phyloP scores from a whole-genome alignment of 2,888 invertebrate genomes.

The Hypomecis atomaria region DNA sequence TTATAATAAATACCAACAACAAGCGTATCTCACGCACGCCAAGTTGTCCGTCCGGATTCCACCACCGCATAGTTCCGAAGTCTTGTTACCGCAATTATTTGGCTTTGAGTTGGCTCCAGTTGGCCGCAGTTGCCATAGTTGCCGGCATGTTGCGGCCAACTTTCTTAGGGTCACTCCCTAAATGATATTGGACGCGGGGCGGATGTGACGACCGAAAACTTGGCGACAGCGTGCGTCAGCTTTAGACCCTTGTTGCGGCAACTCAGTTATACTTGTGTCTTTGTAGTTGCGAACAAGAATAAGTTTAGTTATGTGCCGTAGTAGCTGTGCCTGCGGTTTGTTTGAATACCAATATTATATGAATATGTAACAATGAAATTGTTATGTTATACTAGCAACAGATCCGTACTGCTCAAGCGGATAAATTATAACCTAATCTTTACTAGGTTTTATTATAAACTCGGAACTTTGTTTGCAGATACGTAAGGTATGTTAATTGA shows the following conservation, averaged over 20 bases:
- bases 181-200: constrained; percentile 22
- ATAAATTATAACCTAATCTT: too few relatives aligned
- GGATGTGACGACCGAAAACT: constrained; percentile 27
- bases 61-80: constrained; percentile 21
- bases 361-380: too few relatives aligned
- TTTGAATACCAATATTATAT: too few relatives aligned
- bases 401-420: too few relatives aligned
- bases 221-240: constrained; percentile 14
- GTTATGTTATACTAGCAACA: too few relatives aligned
- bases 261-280: constrained; percentile 1
- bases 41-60: constrained; percentile 1
- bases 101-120: constrained; percentile 18
- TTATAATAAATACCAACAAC: background rate
- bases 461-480: too few relatives aligned
- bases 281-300: background rate
- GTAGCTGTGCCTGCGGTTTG: too few relatives aligned
- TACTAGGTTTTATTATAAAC: too few relatives aligned
- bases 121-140: constrained; percentile 27
- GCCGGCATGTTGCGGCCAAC: constrained; percentile 26
- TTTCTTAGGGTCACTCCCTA: constrained; percentile 20
- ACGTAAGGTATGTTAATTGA: too few relatives aligned
- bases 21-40: constrained; percentile 9
- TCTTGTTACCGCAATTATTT: constrained; percentile 27
- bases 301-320: too few relatives aligned
- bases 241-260: background rate